These are phyloP conservation scores for Metellina segmentata DNA, from an alignment of 2,888 invertebrate genomes.

Conservation along the genomic window DNA sequence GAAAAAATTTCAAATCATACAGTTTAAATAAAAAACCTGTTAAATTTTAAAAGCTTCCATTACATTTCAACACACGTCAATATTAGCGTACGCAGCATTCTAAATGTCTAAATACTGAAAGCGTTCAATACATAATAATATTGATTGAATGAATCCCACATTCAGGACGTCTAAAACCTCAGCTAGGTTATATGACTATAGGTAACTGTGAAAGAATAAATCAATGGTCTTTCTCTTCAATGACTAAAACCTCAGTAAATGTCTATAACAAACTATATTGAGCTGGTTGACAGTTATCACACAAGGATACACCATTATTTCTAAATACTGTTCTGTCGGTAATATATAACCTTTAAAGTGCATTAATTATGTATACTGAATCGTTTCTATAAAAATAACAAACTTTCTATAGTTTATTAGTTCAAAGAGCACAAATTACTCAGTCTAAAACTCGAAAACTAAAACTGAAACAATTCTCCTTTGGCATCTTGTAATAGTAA, in stretches of 20 bases:
- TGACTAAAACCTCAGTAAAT: constrained; percentile 18
- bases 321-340: constrained; percentile 52
- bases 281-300: constrained; percentile 64
- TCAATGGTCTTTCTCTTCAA: background rate
- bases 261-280: constrained; percentile 54
- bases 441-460: constrained; percentile 28
- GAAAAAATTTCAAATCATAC: background rate
- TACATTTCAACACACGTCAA: too few relatives aligned
- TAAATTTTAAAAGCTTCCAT: too few relatives aligned
- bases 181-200: background rate
- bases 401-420: constrained; percentile 43
- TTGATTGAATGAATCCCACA: constrained; percentile 1
- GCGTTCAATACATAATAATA: background rate
- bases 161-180: constrained; percentile 7
- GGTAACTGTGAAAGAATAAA: constrained; percentile 10
- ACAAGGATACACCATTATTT: constrained; percentile 37
- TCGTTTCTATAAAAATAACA: constrained; percentile 63
- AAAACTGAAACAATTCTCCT: constrained; percentile 24
- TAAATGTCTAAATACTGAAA: background rate
- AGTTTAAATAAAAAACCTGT: too few relatives aligned
- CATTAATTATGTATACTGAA: constrained; percentile 22
- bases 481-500: constrained; percentile 46
- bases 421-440: constrained; percentile 22
- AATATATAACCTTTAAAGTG: constrained; percentile 35
- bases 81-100: too few relatives aligned